Evolutionary conservation across 1,140 invertebrate species (phyloP), one percentile per base, ranked within the genome.

Genomic region (Pemphigus obesinymphae): DNA sequence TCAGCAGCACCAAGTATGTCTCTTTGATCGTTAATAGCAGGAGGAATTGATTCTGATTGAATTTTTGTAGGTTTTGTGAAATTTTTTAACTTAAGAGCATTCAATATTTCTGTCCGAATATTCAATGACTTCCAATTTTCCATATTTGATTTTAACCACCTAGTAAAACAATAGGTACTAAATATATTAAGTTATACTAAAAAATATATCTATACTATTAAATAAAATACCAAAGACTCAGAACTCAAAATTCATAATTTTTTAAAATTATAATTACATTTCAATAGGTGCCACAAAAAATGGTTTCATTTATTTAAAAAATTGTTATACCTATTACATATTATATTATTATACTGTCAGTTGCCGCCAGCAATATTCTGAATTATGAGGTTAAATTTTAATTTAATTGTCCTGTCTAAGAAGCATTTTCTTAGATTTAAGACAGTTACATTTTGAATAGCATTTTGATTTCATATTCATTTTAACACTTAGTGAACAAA

Each of bases 1-100:
- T 99, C 96, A 15, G 97, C 97, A 83, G 97, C 97, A 83, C 96
- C 97, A 26, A 99, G 87, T 84, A 99, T 94, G 88, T 99, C 96
- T 88, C 91, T 90, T 63, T 90, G 88, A 72, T 95, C 95, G 85
- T 93, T 89, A 85, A 98, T 94, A 43, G 97, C 96, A 82, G 95
- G 90, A 31, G 95, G 93, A 63, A 80, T 80, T 20, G 53, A 61
- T 80, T 80, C 76, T 6, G 8, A 43, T 29, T 80, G 76, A 63
- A 80, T 80, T 31, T 34, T 61, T 1, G 76, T 80, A 11, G 76
- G 76, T 63, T 80, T 61, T 0, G 53, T 80, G 6, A 80, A 80
- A 43, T 80, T 58, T 29, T 80, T 80, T 29, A 80, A 31, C 20
- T 80, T 80, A 3, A 80, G 53, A 58, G 76, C 76, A 11, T 61